phyloP scores from a whole-genome alignment of 2,888 invertebrate genomes.

The Athalia cordata region DNA sequence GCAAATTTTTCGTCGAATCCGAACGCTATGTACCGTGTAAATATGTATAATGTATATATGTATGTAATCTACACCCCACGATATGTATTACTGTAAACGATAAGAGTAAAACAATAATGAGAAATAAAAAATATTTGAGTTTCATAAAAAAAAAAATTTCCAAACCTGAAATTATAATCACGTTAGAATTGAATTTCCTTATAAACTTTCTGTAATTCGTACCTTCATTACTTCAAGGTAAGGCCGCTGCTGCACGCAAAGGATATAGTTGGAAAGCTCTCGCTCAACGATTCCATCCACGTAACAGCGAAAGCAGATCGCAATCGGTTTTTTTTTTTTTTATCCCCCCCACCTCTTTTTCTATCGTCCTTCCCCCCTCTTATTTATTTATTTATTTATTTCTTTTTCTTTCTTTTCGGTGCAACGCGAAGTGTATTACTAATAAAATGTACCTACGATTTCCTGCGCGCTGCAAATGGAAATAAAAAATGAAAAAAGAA shows the following conservation, averaged over 20 bases:
- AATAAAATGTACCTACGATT: neutral
- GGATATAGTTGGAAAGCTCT: slow-evolving; percentile 38
- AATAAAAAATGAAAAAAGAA: too few species aligned
- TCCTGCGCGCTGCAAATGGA: neutral
- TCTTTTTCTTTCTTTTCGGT: neutral
- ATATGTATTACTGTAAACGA: too few species aligned
- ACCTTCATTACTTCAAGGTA: slow-evolving; percentile 25
- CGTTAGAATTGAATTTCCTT: neutral
- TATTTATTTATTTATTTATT: too few species aligned
- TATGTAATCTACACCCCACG: too few species aligned
- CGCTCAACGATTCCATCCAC: slow-evolving; percentile 35
- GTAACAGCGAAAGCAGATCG: slow-evolving; percentile 28
- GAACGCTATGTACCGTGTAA: too few species aligned
- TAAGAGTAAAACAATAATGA: too few species aligned
- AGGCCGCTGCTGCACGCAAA: neutral
- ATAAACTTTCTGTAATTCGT: neutral
- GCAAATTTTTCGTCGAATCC: too few species aligned
- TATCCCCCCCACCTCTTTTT: too few species aligned
- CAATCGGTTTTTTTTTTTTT: slow-evolving; percentile 21
- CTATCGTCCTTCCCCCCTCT: too few species aligned
- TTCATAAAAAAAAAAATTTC: too few species aligned
- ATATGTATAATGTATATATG: too few species aligned
- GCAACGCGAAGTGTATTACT: neutral
- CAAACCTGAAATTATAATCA: neutral
- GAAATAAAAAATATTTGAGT: too few species aligned